A percentile compares a stretch with the other conserved stretches of the same genome.
Conservation (phyloP, 2,888 invertebrate genomes). For the Chrysopilus asiliformis region DNA sequence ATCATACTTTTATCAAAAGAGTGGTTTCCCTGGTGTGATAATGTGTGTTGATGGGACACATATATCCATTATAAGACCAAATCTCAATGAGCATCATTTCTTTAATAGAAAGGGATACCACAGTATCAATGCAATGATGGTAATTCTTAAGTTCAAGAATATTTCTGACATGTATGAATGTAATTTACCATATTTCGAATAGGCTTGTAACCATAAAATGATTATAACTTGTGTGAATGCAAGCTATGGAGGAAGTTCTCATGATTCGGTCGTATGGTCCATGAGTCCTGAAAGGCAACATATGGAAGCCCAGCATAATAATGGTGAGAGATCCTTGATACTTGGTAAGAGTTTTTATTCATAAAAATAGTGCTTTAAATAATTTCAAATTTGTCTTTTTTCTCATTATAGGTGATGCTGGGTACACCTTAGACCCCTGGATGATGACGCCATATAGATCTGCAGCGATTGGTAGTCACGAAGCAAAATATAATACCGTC, state of each 20-base stretch:
- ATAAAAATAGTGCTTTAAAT: too few species aligned
- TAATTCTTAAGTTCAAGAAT: too few species aligned
- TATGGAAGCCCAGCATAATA: background rate
- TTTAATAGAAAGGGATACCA: background rate
- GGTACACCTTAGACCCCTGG: too few species aligned
- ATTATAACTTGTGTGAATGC: background rate
- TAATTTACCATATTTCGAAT: too few species aligned
- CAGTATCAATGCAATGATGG: too few species aligned
- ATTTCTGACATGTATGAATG: too few species aligned
- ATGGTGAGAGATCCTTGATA: background rate
- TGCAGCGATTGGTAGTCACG: too few species aligned
- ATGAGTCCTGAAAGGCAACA: background rate
- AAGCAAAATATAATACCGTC: too few species aligned
- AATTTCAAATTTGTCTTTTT: too few species aligned
- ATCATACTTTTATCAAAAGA: background rate
- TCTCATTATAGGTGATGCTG: too few species aligned
- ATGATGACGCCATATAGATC: too few species aligned
- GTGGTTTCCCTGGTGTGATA: too few species aligned
- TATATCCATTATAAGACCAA: background rate
- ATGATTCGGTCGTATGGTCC: background rate
- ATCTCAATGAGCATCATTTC: background rate
- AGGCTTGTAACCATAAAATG: background rate
- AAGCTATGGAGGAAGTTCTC: background rate
- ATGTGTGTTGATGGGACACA: background rate
- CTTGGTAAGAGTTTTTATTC: constrained; percentile 1